Evolutionary conservation across 2,888 invertebrate genomes (phyloP).

Genomic region (Mythimna loreyi): DNA sequence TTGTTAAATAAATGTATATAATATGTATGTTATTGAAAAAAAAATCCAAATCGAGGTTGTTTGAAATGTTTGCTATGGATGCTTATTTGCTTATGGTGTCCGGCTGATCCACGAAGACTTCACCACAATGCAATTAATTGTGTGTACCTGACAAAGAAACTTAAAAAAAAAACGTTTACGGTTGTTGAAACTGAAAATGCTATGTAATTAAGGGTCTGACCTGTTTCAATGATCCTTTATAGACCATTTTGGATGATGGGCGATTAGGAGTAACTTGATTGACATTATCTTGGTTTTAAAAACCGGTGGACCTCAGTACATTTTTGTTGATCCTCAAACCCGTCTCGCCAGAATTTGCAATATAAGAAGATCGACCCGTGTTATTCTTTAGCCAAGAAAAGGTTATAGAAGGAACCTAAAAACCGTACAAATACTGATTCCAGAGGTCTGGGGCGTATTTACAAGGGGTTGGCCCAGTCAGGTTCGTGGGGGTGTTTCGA

Average conservation of each 20-base stretch:
- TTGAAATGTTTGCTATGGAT: no score
- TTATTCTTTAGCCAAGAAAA: neutral
- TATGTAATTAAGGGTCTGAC: no score
- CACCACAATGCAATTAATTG: conserved; percentile 5
- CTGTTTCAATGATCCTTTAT: no score
- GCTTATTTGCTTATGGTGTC: neutral
- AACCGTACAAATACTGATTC: conserved; percentile 9
- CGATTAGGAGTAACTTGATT: no score
- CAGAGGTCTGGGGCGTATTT: conserved; percentile 98
- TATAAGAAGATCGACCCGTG: neutral
- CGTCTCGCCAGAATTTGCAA: neutral
- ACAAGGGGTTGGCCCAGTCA: conserved; percentile 98
- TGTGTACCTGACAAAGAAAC: neutral
- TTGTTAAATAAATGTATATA: no score
- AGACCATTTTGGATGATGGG: no score
- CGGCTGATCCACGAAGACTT: neutral
- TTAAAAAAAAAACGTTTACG: no score
- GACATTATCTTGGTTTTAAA: no score
- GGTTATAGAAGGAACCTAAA: neutral
- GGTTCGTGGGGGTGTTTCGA: conserved; percentile 99
- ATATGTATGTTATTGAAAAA: no score
- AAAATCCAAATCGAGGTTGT: no score
- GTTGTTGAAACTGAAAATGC: no score
- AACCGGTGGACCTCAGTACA: neutral
- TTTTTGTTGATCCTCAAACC: neutral